phyloP scores from a whole-genome alignment of 2,797 vertebrate species.

The Cottoperca gobio region DNA sequence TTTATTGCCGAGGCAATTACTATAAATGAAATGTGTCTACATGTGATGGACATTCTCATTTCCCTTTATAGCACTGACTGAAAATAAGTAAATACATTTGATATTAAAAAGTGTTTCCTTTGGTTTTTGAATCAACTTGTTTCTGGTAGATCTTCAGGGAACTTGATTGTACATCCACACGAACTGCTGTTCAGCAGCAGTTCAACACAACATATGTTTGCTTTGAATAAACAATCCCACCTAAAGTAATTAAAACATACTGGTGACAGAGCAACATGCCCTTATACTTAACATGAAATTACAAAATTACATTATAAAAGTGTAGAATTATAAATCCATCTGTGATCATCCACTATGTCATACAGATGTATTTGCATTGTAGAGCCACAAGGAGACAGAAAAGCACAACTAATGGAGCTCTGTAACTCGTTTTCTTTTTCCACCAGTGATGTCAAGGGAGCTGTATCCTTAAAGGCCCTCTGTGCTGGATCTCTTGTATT shows the following conservation, averaged over 20 bases:
- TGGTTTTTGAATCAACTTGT: not conserved
- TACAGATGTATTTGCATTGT: slow-evolving; percentile 28
- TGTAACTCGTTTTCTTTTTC: not conserved
- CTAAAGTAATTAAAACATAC: not conserved
- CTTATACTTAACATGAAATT: not conserved
- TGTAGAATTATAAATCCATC: not conserved
- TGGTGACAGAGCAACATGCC: not conserved
- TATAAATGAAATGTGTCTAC: not conserved
- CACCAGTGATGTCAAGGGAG: not conserved
- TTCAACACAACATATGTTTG: too few species aligned
- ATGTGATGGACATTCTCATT: not conserved
- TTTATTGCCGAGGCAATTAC: not conserved
- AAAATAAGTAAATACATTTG: not conserved
- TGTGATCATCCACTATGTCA: not conserved
- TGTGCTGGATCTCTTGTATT: slow-evolving; percentile 21
- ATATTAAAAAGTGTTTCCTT: not conserved
- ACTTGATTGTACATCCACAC: too few species aligned
- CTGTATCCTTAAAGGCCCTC: slow-evolving; percentile 42
- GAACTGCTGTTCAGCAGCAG: too few species aligned
- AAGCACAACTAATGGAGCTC: not conserved
- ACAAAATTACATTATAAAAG: not conserved
- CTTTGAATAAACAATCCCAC: not conserved
- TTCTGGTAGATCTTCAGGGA: not conserved
- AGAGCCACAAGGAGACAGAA: slow-evolving; percentile 54
- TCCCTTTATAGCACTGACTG: not conserved